These are phyloP conservation scores for Anneissia japonica DNA, from an alignment of 35 echinoderm and acorn worm genomes.

Conservation along the genomic window DNA sequence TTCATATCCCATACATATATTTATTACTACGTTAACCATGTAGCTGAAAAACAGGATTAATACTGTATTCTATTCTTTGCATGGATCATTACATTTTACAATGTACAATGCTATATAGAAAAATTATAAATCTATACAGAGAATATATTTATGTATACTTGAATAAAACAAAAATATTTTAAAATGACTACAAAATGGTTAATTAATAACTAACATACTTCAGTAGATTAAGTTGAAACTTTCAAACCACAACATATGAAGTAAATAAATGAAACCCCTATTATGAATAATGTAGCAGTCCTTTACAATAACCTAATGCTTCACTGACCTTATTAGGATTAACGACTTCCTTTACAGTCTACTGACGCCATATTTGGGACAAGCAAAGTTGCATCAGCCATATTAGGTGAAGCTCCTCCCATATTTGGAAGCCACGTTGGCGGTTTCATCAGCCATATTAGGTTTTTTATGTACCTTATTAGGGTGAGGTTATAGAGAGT, in stretches of 20 bases:
- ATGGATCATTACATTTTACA: too few species aligned
- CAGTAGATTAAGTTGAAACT: background rate
- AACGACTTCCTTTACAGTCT: background rate
- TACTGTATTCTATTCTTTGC: too few species aligned
- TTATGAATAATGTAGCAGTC: background rate
- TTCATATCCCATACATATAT: too few species aligned
- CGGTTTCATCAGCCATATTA: background rate
- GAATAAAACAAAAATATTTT: too few species aligned
- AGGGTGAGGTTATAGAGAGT: background rate
- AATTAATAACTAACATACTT: background rate
- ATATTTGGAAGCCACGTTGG: background rate
- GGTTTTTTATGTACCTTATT: background rate
- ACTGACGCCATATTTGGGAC: background rate
- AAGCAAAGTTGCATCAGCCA: background rate
- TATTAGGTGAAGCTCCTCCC: constrained; percentile 1
- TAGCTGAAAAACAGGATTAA: too few species aligned
- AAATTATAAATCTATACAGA: too few species aligned
- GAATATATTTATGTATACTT: too few species aligned
- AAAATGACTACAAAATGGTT: too few species aligned
- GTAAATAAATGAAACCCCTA: background rate
- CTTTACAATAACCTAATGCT: background rate
- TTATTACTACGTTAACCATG: too few species aligned
- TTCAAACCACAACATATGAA: background rate
- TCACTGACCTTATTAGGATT: background rate
- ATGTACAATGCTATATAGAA: too few species aligned